Evolutionary conservation across 2,888 invertebrate species (phyloP).

Genomic region (Lasioglossum zephyrum): DNA sequence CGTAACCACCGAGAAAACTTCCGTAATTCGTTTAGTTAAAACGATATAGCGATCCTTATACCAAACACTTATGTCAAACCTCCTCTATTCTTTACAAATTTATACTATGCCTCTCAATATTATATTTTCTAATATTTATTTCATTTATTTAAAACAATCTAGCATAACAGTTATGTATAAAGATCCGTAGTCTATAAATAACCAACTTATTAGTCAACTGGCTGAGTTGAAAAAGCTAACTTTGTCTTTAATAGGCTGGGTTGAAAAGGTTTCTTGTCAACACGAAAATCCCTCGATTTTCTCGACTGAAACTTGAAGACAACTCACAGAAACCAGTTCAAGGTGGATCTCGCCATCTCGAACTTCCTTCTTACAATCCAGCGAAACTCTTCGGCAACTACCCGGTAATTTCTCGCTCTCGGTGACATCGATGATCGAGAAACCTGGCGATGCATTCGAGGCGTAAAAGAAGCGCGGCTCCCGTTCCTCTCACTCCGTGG

Average conservation of each 20-base stretch:
- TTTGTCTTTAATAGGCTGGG: neutral
- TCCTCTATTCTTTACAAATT: neutral
- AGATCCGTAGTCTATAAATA: neutral
- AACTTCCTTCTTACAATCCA: neutral
- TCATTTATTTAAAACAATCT: neutral
- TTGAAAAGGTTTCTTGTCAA: neutral
- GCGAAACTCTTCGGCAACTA: neutral
- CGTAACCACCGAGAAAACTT: constrained; percentile 6
- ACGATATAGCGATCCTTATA: neutral
- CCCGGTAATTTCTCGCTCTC: neutral
- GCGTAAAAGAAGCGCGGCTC: constrained; percentile 78
- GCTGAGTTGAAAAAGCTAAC: neutral
- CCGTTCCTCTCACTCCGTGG: constrained; percentile 8
- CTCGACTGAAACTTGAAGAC: neutral
- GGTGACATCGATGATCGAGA: constrained; percentile 13
- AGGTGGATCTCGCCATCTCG: neutral
- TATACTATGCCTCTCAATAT: neutral
- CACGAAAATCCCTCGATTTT: neutral
- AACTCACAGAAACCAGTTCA: neutral
- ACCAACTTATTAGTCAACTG: neutral
- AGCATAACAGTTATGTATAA: too few relatives aligned
- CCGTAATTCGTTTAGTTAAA: constrained; percentile 4
- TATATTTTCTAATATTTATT: neutral
- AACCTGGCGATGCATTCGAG: constrained; percentile 60
- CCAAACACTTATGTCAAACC: neutral